These are phyloP conservation scores for Naso thynnoides DNA, from an alignment of 2,797 vertebrate species.

Conservation along the genomic window DNA sequence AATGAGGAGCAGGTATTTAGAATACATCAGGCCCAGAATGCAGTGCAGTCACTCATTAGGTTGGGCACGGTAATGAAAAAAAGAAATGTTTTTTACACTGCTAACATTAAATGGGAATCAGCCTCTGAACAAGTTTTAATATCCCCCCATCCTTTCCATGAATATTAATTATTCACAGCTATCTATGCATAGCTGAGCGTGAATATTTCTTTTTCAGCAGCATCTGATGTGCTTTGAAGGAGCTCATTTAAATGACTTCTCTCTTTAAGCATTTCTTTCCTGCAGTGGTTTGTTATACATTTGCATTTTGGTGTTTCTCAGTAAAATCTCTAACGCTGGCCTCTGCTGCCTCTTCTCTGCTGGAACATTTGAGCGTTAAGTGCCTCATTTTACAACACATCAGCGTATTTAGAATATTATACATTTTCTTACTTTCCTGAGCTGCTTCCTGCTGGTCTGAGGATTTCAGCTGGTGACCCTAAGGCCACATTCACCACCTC, in stretches of 20 bases:
- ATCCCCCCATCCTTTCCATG: conserved; percentile 16
- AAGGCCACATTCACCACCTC: background rate
- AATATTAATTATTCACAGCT: conserved; percentile 67
- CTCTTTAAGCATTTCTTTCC: conserved; percentile 4
- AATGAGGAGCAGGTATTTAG: conserved; percentile 61
- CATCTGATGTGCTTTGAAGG: conserved; percentile 42
- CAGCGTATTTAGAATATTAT: conserved; percentile 4
- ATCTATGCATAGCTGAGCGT: conserved; percentile 51
- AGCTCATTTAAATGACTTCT: conserved; percentile 42
- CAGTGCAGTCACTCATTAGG: conserved; percentile 55
- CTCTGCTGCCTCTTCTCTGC: conserved; percentile 6
- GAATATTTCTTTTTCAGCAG: conserved; percentile 50
- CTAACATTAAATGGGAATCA: conserved; percentile 55
- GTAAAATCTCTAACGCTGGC: conserved; percentile 1
- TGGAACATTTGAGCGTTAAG: conserved; percentile 14
- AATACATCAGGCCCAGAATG: conserved; percentile 43
- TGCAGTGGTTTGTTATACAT: conserved; percentile 38
- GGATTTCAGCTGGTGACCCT: background rate
- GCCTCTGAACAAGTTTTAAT: conserved; percentile 50
- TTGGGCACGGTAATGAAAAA: conserved; percentile 19
- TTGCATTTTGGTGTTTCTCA: conserved; percentile 20
- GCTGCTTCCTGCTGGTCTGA: conserved; percentile 1
- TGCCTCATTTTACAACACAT: background rate
- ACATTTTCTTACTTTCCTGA: background rate
- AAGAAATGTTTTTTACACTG: conserved; percentile 26